Conservation (phyloP, 2,797 vertebrate genomes). For the Semotilus atromaculatus region DNA sequence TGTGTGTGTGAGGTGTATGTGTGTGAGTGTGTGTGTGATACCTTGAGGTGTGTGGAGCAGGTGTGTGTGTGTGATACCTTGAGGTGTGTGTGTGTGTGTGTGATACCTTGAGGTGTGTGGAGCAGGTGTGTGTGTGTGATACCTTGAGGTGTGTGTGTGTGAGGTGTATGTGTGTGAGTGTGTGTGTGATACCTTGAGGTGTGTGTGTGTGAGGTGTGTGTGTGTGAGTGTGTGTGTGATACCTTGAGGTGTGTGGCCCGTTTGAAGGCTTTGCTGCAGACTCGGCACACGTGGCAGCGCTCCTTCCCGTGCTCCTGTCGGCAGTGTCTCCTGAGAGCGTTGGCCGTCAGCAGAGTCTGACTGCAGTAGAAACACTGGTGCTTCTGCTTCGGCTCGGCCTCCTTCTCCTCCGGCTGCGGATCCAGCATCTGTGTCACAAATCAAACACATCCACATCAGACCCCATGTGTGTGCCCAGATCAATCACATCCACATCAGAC, state of each 20-base stretch:
- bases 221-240: neutral
- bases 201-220: neutral
- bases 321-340: conserved; percentile 88
- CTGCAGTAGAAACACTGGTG: conserved; percentile 92
- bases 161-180: too few relatives aligned
- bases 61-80: too few relatives aligned
- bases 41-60: too few relatives aligned
- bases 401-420: conserved; percentile 67
- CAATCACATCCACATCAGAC: neutral
- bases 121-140: too few relatives aligned
- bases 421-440: conserved; percentile 66
- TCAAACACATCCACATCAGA: neutral
- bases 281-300: conserved; percentile 89
- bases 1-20: too few relatives aligned
- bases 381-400: conserved; percentile 78
- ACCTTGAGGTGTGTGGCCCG: conserved; percentile 97
- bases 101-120: too few relatives aligned
- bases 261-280: conserved; percentile 97
- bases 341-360: conserved; percentile 83
- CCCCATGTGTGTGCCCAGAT: too few relatives aligned
- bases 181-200: too few relatives aligned
- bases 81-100: too few relatives aligned
- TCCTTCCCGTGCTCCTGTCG: conserved; percentile 91
- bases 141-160: too few relatives aligned
- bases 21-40: too few relatives aligned